A percentile compares a stretch with the other conserved stretches of the same genome.
Evolutionary conservation across 2,113 vertebrate species (phyloP).

Genomic region (Ploceus nigricollis): DNA sequence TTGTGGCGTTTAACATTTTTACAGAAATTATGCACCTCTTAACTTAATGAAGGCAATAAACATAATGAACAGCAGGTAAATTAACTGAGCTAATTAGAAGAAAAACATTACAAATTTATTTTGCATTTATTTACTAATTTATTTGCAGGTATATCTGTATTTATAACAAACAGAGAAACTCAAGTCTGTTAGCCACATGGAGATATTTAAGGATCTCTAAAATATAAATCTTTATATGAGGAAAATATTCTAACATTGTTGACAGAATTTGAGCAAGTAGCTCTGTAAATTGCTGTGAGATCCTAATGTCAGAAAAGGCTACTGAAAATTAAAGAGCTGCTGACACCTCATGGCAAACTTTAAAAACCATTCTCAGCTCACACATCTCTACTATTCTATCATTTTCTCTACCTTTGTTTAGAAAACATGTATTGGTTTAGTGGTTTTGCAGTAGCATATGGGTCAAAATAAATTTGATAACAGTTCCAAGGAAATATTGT

Average conservation of each 20-base stretch:
- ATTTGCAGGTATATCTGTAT: not conserved
- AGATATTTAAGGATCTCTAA: not conserved
- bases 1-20: not conserved
- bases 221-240: not conserved
- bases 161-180: not conserved
- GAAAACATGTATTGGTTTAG: not conserved
- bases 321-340: constrained; percentile 68
- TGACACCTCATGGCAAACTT: constrained; percentile 65
- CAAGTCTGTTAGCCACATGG: not conserved
- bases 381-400: not conserved
- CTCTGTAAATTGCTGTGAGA: not conserved
- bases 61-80: not conserved
- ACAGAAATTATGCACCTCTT: not conserved
- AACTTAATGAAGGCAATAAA: not conserved
- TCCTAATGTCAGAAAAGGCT: constrained; percentile 24
- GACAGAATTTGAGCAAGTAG: not conserved
- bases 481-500: not conserved
- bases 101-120: not conserved
- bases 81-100: not conserved
- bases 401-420: not conserved
- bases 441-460: not conserved
- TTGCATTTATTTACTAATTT: not conserved
- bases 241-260: not conserved
- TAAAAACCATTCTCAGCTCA: constrained; percentile 30
- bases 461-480: not conserved